These are phyloP conservation scores for Battus philenor DNA, from an alignment of 1,140 invertebrate species.

Conservation along the genomic window DNA sequence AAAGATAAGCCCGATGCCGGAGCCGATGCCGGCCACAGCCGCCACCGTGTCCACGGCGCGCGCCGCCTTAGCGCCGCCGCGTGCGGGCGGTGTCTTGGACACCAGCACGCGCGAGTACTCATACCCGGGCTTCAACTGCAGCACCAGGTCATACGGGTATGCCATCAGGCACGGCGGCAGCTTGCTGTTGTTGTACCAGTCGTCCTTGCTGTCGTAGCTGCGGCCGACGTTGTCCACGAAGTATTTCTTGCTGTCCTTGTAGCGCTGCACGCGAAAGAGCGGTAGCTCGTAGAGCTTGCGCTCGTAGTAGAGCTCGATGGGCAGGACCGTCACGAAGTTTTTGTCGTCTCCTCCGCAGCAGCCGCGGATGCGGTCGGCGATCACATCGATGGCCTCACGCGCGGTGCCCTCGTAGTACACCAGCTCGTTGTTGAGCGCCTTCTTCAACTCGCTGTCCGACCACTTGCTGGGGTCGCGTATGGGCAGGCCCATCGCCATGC, in stretches of 20 bases:
- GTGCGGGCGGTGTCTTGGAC: slow-evolving; percentile 18
- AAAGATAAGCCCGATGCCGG: slow-evolving; percentile 26
- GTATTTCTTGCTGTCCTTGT: slow-evolving; percentile 23
- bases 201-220: slow-evolving; percentile 20
- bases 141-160: slow-evolving; percentile 21
- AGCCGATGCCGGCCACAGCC: slow-evolving; percentile 22
- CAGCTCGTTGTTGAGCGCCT: slow-evolving; percentile 23
- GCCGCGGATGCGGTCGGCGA: slow-evolving; percentile 25
- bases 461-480: slow-evolving; percentile 23
- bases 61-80: slow-evolving; percentile 15
- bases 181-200: slow-evolving; percentile 29
- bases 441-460: slow-evolving; percentile 21
- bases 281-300: slow-evolving; percentile 32
- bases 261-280: slow-evolving; percentile 26
- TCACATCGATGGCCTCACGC: slow-evolving; percentile 25
- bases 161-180: slow-evolving; percentile 28
- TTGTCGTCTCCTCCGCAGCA: slow-evolving; percentile 27
- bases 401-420: slow-evolving; percentile 25
- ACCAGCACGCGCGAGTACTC: slow-evolving; percentile 19
- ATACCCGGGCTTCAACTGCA: slow-evolving; percentile 16
- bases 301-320: slow-evolving; percentile 26
- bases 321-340: slow-evolving; percentile 29
- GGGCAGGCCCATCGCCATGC: slow-evolving; percentile 31
- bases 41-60: slow-evolving; percentile 21
- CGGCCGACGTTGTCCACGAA: slow-evolving; percentile 30